Evolutionary conservation across 1,140 invertebrate species (phyloP).

Genomic region (Trachymyrmex septentrionalis): DNA sequence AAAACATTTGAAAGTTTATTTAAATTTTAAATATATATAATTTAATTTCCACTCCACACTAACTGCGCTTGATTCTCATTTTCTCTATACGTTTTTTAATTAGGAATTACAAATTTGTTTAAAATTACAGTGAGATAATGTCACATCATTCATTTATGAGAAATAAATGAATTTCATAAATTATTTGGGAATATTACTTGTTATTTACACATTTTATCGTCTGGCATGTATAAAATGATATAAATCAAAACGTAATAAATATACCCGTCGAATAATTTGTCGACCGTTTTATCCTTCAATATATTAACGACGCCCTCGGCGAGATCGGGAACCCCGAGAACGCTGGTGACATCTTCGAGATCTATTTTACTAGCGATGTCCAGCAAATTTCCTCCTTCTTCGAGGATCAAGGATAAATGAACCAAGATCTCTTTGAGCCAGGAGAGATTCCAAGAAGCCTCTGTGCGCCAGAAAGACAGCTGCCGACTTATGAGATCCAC

Average conservation of each 20-base stretch:
- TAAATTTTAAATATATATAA: too few species aligned
- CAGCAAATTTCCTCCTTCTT: conserved; percentile 80
- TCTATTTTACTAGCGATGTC: conserved; percentile 83
- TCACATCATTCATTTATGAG: neutral
- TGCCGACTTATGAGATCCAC: conserved; percentile 77
- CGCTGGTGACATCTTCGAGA: conserved; percentile 80
- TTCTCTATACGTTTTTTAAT: neutral
- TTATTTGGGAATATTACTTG: neutral
- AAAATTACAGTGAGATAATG: neutral
- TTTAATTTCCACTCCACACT: too few species aligned
- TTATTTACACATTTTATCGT: neutral
- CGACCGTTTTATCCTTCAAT: conserved; percentile 84
- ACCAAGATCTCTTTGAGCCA: conserved; percentile 81
- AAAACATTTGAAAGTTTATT: too few species aligned
- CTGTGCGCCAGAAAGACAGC: conserved; percentile 72
- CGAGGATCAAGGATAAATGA: conserved; percentile 77
- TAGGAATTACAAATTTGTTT: neutral
- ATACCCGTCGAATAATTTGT: conserved; percentile 85
- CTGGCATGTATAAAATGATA: neutral
- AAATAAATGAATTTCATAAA: conserved; percentile 35
- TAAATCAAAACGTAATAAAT: conserved; percentile 5
- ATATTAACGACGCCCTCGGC: conserved; percentile 81
- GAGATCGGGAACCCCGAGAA: conserved; percentile 80
- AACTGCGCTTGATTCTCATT: too few species aligned
- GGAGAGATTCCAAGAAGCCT: conserved; percentile 76